Base-by-base conservation (phyloP, 2,888 invertebrate species). In the Catotricha subobsoleta region DNA sequence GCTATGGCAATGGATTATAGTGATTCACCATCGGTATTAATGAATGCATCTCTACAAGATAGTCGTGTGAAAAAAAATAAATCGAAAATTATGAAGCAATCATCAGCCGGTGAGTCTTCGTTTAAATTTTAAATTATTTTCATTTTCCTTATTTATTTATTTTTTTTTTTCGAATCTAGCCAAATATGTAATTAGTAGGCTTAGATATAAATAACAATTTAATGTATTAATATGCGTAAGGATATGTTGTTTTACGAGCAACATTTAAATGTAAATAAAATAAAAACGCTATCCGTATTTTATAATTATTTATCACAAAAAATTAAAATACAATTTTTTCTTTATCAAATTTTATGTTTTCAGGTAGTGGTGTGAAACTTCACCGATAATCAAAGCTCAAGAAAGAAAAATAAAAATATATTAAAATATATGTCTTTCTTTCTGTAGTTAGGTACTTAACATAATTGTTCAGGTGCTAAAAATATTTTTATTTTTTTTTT, bases 1-100 rank as follows among this genome's bases (percentile, higher is more conserved):
- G 76, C 79, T 13, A 83, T 86, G 58, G 73, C 81, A 16, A 76
- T 78, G 5, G 84, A 80, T 41, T 72, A 72, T 10, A 67, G 77
- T 36, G 76, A 78, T 51, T 68, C 73, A 39, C 48, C 49, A 10
- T 48, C 51, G 25, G 52, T 50, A 2, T 19, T 30, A 5, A 39
- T 20, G 12, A 21, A 20, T 15, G 30, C 49, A 12, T 49, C 51
- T 18, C 52, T 50, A 2, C 16, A 25, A 33, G 63, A 62, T 42
- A 46, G 54, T 15, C 58, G 62, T 43, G 60, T 62, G 48, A 63
- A 62, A 50, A 52, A 56, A 36, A 49, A 51, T 30, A 62, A 60
- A 50, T 52, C 55, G 43, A 62, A 62, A 49, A 49, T 54, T 42
- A 51, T 53, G 39, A 59, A 62, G 44, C 45, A 49, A 35, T 48